Evolutionary conservation across 2,888 invertebrate genomes (phyloP).

Genomic region (Geophilus truncorum): DNA sequence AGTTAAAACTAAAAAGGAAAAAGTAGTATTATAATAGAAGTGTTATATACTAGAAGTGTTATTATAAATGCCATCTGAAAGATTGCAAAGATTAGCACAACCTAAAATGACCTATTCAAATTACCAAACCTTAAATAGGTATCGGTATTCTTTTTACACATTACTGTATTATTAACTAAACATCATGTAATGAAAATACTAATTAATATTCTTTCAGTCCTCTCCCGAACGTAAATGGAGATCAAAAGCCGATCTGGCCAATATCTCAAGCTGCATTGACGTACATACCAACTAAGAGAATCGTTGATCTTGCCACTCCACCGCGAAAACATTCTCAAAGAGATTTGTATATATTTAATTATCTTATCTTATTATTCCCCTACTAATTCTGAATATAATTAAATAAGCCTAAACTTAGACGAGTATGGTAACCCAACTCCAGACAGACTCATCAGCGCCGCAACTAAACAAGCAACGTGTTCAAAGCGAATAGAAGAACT

Average conservation of each 20-base stretch:
- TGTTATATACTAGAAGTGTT: no score
- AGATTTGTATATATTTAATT: neutral
- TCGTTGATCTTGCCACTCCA: neutral
- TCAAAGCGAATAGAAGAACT: neutral
- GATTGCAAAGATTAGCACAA: neutral
- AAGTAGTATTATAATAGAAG: no score
- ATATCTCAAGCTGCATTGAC: neutral
- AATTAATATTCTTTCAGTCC: no score
- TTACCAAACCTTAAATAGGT: neutral
- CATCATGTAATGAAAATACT: no score
- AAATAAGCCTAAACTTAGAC: neutral
- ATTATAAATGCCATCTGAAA: neutral
- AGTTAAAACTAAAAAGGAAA: no score
- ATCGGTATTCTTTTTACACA: no score
- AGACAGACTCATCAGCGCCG: neutral
- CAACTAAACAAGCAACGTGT: neutral
- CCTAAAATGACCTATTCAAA: neutral
- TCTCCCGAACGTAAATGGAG: neutral
- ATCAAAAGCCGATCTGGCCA: neutral
- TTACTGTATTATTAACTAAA: no score
- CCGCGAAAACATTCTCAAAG: neutral
- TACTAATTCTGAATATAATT: neutral
- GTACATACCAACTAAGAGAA: neutral
- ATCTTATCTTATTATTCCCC: neutral
- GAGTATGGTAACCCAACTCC: neutral